Percentiles rank a stretch among this genome's conserved stretches.
Conservation (phyloP, 2,888 invertebrate genomes). For the Ptilodon capucinus region DNA sequence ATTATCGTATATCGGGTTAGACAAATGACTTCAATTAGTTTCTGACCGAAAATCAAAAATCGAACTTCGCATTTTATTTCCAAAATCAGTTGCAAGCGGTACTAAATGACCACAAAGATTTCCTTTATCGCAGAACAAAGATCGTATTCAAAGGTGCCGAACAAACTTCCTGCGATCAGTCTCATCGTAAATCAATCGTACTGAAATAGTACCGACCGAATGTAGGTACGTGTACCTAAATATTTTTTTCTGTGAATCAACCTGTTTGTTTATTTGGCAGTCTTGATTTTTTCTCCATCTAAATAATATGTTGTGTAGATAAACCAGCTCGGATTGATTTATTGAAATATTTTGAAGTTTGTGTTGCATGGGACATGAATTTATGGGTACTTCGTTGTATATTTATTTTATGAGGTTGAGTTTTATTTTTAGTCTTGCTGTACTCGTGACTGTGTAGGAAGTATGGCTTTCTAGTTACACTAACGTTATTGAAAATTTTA, state of each 20-base stretch:
- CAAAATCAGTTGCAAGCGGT: neutral
- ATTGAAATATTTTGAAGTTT: neutral
- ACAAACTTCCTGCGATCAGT: neutral
- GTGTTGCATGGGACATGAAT: neutral
- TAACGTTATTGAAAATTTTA: no score
- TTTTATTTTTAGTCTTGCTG: neutral
- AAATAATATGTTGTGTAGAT: neutral
- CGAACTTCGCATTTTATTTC: neutral
- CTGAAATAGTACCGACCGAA: neutral
- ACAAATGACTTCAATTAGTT: neutral
- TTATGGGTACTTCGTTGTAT: neutral
- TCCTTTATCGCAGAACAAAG: conserved; percentile 2
- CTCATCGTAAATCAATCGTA: conserved; percentile 1
- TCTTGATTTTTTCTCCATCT: neutral
- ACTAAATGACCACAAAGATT: neutral
- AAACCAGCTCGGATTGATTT: conserved; percentile 1
- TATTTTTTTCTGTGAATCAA: conserved; percentile 4
- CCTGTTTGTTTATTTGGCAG: neutral
- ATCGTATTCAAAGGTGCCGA: neutral
- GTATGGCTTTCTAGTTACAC: no score
- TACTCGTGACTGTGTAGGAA: no score
- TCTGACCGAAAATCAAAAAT: neutral
- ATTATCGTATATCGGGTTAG: no score
- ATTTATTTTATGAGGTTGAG: neutral
- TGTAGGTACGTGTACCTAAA: neutral